Evolutionary conservation across 2,113 vertebrate species (phyloP), one percentile per base, ranked within the genome.

Genomic region (Mesocricetus auratus): DNA sequence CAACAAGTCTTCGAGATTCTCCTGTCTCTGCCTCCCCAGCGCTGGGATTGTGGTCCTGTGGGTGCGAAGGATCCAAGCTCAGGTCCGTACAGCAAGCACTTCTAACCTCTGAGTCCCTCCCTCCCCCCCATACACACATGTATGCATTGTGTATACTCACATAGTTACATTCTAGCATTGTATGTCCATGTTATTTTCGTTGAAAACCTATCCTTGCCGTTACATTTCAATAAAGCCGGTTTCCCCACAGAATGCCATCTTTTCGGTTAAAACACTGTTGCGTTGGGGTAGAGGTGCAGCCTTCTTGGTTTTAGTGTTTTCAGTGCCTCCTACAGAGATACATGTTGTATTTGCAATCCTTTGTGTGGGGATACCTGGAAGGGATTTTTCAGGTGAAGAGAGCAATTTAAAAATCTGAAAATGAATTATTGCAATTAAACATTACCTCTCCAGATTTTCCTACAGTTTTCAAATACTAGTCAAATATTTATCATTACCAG

Each of bases 401-500:
- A 90, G n/a, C n/a, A 91, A 92, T 79, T 96, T 71, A 73, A 85
- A 95, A 86, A 86, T 16, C 39, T 31, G 69, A 73, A 94, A 87
- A 58, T 47, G 87, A 96, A 90, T 89, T 74, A 95, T 22, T 77
- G 68, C 39, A 56, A 89, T 82, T 39, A 11, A 71, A 95, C 17
- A 91, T 74, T 62, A 24, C 68, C 1, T 95, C 71, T 94, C 47
- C 78, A 21, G 66, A 45, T 91, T 97, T 94, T 75, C 83, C 93
- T 77, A 33, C 39, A 60, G 81, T 85, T 97, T 93, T 85, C 87
- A 93, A 90, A 88, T 88, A 75, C 29, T 87, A 81, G 92, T 74
- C 78, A 95, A 83, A 87, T 93, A 90, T 77, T 97, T 97, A 75
- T 90, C 88, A 88, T 86, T 69, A 3, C 77, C 88, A 89, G 60